phyloP scores from a whole-genome alignment of 1,140 invertebrate species.

The Orchesella cincta region DNA sequence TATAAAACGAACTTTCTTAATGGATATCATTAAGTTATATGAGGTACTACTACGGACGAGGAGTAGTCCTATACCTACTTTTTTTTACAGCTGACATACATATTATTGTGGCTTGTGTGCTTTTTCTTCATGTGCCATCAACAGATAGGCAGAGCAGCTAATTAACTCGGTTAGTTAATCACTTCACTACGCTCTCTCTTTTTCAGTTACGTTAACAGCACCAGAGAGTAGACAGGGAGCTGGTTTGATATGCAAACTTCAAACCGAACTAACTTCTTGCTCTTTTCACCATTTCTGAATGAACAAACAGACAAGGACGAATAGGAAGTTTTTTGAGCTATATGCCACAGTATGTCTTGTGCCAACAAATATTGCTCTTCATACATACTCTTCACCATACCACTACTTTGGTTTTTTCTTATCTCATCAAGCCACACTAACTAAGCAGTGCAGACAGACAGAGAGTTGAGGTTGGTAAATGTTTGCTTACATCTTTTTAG shows the following conservation, averaged over 20 bases:
- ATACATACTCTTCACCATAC: not conserved
- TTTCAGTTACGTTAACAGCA: not conserved
- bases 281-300: not conserved
- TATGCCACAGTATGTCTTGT: not conserved
- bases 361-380: constrained; percentile 12
- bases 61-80: no score
- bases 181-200: constrained; percentile 10
- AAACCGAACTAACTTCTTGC: no score
- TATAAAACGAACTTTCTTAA: no score
- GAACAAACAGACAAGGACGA: not conserved
- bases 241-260: not conserved
- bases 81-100: not conserved
- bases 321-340: not conserved
- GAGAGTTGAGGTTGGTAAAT: not conserved
- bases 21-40: no score
- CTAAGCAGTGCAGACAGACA: no score
- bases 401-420: not conserved
- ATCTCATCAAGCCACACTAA: constrained; percentile 18
- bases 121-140: not conserved
- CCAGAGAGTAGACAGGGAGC: not conserved
- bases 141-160: constrained; percentile 15
- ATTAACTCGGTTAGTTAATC: constrained; percentile 25
- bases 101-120: not conserved
- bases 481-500: not conserved
- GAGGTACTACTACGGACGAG: no score